Conservation (phyloP, 2,888 invertebrate species). For the Aleiodes alternator region DNA sequence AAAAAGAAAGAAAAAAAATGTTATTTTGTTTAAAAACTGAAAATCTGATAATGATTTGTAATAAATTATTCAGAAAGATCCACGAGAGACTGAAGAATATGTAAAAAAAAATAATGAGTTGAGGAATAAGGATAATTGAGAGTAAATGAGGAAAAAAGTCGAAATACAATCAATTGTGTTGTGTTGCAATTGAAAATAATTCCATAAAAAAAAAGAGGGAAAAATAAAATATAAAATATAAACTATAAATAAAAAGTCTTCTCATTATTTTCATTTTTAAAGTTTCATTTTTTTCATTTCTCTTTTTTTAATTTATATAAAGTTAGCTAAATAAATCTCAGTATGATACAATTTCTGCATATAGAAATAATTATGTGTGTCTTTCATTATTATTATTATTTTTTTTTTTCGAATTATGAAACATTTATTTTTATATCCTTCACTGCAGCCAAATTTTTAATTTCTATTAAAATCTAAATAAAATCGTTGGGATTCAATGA, state of each 20-base stretch:
- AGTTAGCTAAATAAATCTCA: conserved; percentile 12
- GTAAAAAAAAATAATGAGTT: conserved; percentile 46
- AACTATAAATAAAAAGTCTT: neutral
- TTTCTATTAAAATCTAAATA: conserved; percentile 48
- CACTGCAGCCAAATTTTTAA: conserved; percentile 10
- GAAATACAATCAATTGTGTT: conserved; percentile 62
- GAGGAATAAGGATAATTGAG: conserved; percentile 54
- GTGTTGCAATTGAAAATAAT: conserved; percentile 52
- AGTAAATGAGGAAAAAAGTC: conserved; percentile 38
- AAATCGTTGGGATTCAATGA: conserved; percentile 64
- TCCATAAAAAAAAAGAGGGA: conserved; percentile 45
- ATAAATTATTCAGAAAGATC: too few species aligned
- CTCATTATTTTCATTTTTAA: neutral
- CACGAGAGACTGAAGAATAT: conserved; percentile 34
- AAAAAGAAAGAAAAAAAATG: neutral
- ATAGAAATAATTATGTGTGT: conserved; percentile 17
- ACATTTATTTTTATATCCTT: neutral
- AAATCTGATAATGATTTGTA: too few species aligned
- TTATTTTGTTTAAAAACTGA: neutral
- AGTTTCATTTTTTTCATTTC: neutral
- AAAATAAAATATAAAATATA: conserved; percentile 48
- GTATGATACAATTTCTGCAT: neutral
- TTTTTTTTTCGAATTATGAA: neutral
- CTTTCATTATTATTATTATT: neutral
- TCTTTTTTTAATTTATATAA: conserved; percentile 30